phyloP scores from a whole-genome alignment of 2,888 invertebrate species.

The Tortricodes alternella region DNA sequence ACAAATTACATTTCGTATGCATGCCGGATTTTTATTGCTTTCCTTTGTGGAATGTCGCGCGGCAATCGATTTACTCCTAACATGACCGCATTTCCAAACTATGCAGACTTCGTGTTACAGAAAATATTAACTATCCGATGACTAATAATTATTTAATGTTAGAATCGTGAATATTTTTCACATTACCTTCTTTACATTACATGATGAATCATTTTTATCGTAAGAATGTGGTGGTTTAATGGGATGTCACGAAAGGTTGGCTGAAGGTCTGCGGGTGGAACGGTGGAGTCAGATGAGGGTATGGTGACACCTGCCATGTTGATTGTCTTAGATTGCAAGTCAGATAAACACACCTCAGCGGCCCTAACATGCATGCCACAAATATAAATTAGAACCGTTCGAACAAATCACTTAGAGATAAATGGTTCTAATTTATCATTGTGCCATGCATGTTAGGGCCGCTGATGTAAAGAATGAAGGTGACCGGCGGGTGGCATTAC shows the following conservation, averaged over 20 bases:
- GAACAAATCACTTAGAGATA: no score
- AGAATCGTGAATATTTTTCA: slow-evolving; percentile 19
- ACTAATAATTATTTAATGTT: slow-evolving; percentile 4
- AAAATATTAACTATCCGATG: background rate
- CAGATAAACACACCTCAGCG: no score
- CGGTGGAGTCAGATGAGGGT: background rate
- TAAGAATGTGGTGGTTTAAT: background rate
- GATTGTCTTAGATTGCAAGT: no score
- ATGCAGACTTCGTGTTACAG: slow-evolving; percentile 13
- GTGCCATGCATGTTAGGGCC: no score
- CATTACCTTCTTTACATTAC: background rate
- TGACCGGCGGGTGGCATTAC: no score
- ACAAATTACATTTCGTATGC: background rate
- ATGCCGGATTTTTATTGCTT: slow-evolving; percentile 12
- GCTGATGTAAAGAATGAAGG: no score
- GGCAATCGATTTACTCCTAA: background rate
- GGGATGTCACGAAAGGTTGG: slow-evolving; percentile 1
- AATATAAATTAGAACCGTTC: no score
- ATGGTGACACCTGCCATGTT: background rate
- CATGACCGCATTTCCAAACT: slow-evolving; percentile 2
- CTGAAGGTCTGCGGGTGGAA: slow-evolving; percentile 10
- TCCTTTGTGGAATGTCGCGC: slow-evolving; percentile 4
- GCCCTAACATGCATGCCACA: no score
- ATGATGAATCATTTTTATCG: slow-evolving; percentile 12
- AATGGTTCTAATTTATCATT: no score